Evolutionary conservation across 1,140 invertebrate species (phyloP).

Genomic region (Drosophila serrata): DNA sequence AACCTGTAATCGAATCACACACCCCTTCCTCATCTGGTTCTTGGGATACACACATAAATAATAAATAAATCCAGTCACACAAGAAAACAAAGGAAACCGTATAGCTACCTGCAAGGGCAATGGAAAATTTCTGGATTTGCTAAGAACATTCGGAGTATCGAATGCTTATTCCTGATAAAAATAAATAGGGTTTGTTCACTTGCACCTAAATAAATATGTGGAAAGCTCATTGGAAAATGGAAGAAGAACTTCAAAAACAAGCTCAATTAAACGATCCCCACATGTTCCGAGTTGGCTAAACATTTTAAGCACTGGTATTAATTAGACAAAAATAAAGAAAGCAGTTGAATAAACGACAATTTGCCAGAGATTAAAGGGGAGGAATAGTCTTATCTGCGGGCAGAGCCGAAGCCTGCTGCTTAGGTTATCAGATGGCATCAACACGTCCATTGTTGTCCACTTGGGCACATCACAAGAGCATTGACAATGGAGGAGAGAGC

Average conservation of each 20-base stretch:
- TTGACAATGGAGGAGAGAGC: conserved; percentile 23
- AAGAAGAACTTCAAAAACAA: no score
- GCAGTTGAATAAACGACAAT: not conserved
- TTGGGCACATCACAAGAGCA: conserved; percentile 24
- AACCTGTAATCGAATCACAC: conserved; percentile 39
- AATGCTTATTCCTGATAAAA: not conserved
- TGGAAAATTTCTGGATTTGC: conserved; percentile 61
- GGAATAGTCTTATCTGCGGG: conserved; percentile 1
- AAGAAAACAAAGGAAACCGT: conserved; percentile 21
- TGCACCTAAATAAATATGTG: not conserved
- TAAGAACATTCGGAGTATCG: conserved; percentile 6
- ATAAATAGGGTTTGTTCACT: not conserved
- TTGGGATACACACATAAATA: conserved; percentile 11
- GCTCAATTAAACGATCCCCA: not conserved
- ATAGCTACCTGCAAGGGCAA: conserved; percentile 54
- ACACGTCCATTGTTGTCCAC: conserved; percentile 43
- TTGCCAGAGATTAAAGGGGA: conserved; percentile 36
- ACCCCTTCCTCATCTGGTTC: not conserved
- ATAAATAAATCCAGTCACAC: conserved; percentile 36
- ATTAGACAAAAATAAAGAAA: not conserved
- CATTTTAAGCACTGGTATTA: conserved; percentile 3
- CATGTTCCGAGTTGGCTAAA: conserved; percentile 18
- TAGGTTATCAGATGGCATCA: conserved; percentile 42
- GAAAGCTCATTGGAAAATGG: not conserved
- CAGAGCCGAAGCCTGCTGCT: conserved; percentile 1